Conservation (phyloP, 1,140 invertebrate genomes). For the Drosophila sproati region DNA sequence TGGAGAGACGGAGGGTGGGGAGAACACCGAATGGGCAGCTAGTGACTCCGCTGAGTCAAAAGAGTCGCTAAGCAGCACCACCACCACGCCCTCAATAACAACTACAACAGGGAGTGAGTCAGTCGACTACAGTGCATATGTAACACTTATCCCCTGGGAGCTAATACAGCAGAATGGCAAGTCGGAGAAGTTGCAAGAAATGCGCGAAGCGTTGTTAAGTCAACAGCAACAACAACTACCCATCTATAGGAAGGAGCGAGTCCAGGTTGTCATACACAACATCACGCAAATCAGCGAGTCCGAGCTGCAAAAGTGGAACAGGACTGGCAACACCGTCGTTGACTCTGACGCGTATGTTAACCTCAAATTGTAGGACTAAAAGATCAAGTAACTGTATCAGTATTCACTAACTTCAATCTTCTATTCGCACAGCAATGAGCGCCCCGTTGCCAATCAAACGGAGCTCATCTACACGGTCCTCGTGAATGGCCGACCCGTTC, state of each 20-base stretch:
- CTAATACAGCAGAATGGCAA: slow-evolving; percentile 76
- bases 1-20: slow-evolving; percentile 46
- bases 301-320: slow-evolving; percentile 73
- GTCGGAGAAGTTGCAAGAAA: slow-evolving; percentile 72
- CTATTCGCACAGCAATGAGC: slow-evolving; percentile 60
- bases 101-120: slow-evolving; percentile 35
- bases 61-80: slow-evolving; percentile 28
- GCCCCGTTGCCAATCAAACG: slow-evolving; percentile 78
- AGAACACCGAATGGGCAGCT: slow-evolving; percentile 60
- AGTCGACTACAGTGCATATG: slow-evolving; percentile 67
- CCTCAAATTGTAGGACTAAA: slow-evolving; percentile 75
- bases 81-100: slow-evolving; percentile 1
- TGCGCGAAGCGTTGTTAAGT: slow-evolving; percentile 67
- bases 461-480: slow-evolving; percentile 91
- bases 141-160: slow-evolving; percentile 77
- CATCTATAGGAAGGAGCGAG: slow-evolving; percentile 64
- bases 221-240: slow-evolving; percentile 43
- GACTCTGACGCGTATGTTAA: slow-evolving; percentile 72
- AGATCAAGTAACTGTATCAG: not conserved
- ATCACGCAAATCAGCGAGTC: slow-evolving; percentile 82
- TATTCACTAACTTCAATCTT: not conserved
- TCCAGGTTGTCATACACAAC: slow-evolving; percentile 85
- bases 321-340: slow-evolving; percentile 34
- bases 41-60: slow-evolving; percentile 58
- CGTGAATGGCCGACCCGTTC: slow-evolving; percentile 90